Evolutionary conservation across 2,113 vertebrate genomes (phyloP).

Genomic region (Protobothrops mucrosquamatus): DNA sequence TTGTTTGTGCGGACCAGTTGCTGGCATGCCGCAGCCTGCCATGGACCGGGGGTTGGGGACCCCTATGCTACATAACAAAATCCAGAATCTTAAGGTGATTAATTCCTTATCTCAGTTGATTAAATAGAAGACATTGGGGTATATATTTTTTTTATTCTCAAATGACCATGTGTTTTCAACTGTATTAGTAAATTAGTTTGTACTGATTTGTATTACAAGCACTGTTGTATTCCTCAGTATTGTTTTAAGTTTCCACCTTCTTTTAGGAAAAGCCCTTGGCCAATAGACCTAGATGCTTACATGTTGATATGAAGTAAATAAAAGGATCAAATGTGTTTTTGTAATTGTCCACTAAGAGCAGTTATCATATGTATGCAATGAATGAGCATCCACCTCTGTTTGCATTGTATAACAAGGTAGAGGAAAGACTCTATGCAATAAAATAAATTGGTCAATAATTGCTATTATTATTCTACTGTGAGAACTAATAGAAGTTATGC

Average conservation of each 20-base stretch:
- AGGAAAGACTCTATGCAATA: neutral
- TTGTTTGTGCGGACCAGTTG: no score
- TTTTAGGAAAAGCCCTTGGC: conserved; percentile 59
- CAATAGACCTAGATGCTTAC: conserved; percentile 63
- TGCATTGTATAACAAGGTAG: neutral
- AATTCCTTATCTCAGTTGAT: conserved; percentile 26
- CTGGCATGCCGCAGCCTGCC: no score
- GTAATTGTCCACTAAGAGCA: conserved; percentile 64
- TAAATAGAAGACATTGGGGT: conserved; percentile 15
- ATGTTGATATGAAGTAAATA: conserved; percentile 68
- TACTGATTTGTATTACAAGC: neutral
- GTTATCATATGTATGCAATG: conserved; percentile 70
- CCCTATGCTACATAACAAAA: conserved; percentile 12
- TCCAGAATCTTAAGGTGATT: conserved; percentile 7
- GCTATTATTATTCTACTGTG: neutral
- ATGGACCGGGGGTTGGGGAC: no score
- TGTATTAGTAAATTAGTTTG: conserved; percentile 39
- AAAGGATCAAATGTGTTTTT: conserved; percentile 54
- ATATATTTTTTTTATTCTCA: conserved; percentile 1
- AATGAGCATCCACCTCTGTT: conserved; percentile 7
- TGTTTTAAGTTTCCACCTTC: conserved; percentile 63
- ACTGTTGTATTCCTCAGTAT: conserved; percentile 36
- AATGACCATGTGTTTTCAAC: neutral
- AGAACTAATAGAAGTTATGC: neutral
- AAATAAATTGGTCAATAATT: neutral